Evolutionary conservation across 1,140 invertebrate species (phyloP), one percentile per base, ranked within the genome.

Genomic region (Spodoptera frugiperda): DNA sequence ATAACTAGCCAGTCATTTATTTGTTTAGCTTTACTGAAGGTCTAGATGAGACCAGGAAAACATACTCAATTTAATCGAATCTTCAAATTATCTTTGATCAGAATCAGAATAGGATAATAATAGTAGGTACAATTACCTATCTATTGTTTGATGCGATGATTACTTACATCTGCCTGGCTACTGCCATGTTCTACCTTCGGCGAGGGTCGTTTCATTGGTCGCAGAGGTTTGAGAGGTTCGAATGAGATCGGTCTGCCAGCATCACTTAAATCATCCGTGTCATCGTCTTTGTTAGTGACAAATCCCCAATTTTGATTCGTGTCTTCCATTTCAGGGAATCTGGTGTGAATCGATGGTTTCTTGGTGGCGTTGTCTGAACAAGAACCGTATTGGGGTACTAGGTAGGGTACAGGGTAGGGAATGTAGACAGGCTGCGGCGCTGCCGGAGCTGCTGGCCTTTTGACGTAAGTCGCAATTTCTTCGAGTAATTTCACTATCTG

Each of bases 101-200:
- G 48, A 4, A 25, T 55, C n/a, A n/a, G n/a, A n/a, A n/a, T n/a
- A n/a, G 9, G 25, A 54, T 39, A 21, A 30, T 39, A 15, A 21
- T 3, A 9, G 25, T 30, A 9, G 4, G 8, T 61, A 39, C 6
- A 61, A 61, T 61, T 17, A 61, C 11, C 30, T 9, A 8, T 15
- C 14, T 59, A 59, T 33, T 39, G n/a, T 39, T 44, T 15, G 15
- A 44, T 61, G n/a, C 14, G 33, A 51, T 14, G 44, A 63, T 17
- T 65, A 81, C 78, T 84, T 76, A 84, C 80, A 15, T 80, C 77
- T 14, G 77, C 82, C 78, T 89, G 85, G 8, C 61, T 63, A 72
- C 84, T 88, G 59, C 90, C 89, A 68, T 92, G 90, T 55, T 92
- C 90, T 0, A 92, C 87, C 10, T 83, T 78, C 6, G 90, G 90